Base-by-base conservation (phyloP, 2,888 invertebrate genomes). In the Subacronicta megacephala region DNA sequence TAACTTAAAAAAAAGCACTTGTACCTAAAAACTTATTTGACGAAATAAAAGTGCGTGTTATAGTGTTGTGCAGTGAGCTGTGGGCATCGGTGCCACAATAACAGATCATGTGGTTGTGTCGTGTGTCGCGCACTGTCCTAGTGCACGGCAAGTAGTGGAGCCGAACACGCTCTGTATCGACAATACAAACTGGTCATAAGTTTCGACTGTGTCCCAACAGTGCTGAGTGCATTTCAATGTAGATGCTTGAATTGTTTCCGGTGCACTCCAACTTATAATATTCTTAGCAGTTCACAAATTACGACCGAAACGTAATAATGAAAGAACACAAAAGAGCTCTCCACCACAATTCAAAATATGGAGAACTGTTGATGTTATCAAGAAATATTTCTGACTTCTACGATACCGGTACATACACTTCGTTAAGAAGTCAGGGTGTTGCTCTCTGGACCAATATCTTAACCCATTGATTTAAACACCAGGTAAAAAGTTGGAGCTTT, bases 181-280 rank as follows among this genome's bases (percentile, higher is more conserved):
- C 49, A 53, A 65, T 65, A 57, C 58, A 37, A 47, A 51, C 66
- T 44, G 45, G 16, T 64, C 52, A 36, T 40, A 58, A 73, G 63
- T 68, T 66, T 41, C 54, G 16, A 16, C 29, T 15, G 23, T 40
- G 40, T 29, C 38, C 41, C 37, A 41, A 51, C 37, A 40, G 44
- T 36, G 38, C 56, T 65, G 74, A 74, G 74, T 76, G 74, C 65
- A 76, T 62, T 74, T 68, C 62, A 46, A 58, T 74, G 74, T 74
- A 42, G 44, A 41, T 53, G 42, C 44, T 55, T 40, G 38, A 67
- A 56, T 50, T 36, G 55, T 52, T 49, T 36, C 61, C 46, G 42
- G 36, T 49, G 62, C 68, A 49, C 49, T 53, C 36, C 13, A 61
- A 60, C 60, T 72, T 63, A 62, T 63, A 46, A 63, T 63, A 56